Base-by-base conservation (phyloP, 2,888 invertebrate genomes). In the Megastigmus dorsalis region DNA sequence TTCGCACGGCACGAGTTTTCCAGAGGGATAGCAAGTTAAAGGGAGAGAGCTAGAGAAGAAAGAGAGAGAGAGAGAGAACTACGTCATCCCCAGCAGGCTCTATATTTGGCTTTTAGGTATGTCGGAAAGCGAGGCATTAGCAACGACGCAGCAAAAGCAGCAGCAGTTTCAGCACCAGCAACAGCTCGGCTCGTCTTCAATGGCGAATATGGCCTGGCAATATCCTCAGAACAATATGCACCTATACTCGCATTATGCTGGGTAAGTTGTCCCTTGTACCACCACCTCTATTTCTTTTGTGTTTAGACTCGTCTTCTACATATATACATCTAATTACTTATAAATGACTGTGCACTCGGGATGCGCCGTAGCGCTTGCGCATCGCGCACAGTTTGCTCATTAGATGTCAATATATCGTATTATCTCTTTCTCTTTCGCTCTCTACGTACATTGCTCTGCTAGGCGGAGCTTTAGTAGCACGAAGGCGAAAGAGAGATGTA, bases 171-270 rank as follows among this genome's bases (percentile, higher is more conserved):
- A 79, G 55, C 79, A 81, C 28, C 78, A 79, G 20, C 80, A 80
- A 28, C 45, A 70, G 75, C 43, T 41, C 20, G 26, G 30, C n/a
- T 36, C 81, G 50, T 79, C 79, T 79, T 80, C 85, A 76, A 88
- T 88, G 86, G 83, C 88, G 78, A 88, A 84, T 63, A 88, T 87
- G 85, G 84, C 87, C 85, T 88, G 87, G 77, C 88, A 88, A 80
- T 84, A 85, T 67, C 82, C 86, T 45, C 85, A 85, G 70, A 84
- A 83, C 77, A 87, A 85, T 72, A 87, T 88, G 83, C 85, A 85
- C 48, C 79, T 86, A 57, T 88, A 88, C 77, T 81, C 83, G 38
- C 82, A 84, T 6, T 88, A 86, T 78, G 80, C 86, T 55, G 85
- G 86, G 88, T 88, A 81, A 82, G 78, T 76, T 6, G n/a, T n/a